phyloP scores from a whole-genome alignment of 2,113 vertebrate genomes.

The Entelurus aequoreus region DNA sequence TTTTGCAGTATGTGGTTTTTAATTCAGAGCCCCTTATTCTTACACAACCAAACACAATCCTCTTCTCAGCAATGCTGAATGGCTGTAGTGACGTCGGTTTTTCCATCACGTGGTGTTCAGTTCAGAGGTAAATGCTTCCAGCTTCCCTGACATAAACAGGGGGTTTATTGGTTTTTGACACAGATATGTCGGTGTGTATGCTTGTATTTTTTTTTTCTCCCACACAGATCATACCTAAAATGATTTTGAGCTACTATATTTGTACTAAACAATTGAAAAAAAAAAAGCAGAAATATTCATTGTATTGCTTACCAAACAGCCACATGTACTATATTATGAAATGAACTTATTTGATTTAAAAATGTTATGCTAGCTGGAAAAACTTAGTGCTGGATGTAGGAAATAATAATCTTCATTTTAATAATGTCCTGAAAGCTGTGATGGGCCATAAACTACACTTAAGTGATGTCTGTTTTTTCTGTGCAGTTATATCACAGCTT shows the following conservation, averaged over 20 bases:
- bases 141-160: constrained; percentile 13
- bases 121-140: constrained; percentile 12
- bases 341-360: too few species aligned
- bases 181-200: not conserved
- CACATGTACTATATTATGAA: too few species aligned
- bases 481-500: not conserved
- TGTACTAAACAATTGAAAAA: too few species aligned
- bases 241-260: too few species aligned
- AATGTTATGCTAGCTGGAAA: too few species aligned
- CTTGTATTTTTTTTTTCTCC: not conserved
- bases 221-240: not conserved
- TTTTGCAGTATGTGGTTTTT: constrained; percentile 7
- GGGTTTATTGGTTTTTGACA: constrained; percentile 27
- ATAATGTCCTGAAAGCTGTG: not conserved
- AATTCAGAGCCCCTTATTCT: not conserved
- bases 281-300: not conserved
- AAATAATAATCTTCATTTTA: not conserved
- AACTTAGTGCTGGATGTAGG: too few species aligned
- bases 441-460: constrained; percentile 4
- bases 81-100: constrained; percentile 22
- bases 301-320: not conserved
- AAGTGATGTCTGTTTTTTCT: too few species aligned
- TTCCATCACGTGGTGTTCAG: constrained; percentile 21
- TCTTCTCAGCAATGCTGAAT: constrained; percentile 9
- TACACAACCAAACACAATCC: constrained; percentile 16